Conservation (phyloP, 1,140 invertebrate species). For the Lepidurus packardi region DNA sequence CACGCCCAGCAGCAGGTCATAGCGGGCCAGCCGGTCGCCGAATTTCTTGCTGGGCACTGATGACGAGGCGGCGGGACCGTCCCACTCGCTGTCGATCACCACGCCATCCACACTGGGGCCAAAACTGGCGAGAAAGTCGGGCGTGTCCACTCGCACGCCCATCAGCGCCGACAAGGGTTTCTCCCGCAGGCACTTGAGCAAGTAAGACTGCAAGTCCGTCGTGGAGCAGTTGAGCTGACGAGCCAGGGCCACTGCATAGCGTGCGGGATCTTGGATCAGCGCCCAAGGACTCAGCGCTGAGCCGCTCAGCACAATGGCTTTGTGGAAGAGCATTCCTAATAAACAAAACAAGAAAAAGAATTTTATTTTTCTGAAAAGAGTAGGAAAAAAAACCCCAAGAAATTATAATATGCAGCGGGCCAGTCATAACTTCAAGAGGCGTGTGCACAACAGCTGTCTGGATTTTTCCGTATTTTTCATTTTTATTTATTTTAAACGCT, state of each 20-base stretch:
- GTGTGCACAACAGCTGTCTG: conserved; percentile 25
- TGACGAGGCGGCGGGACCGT: conserved; percentile 24
- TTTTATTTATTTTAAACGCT: conserved; percentile 8
- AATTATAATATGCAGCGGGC: conserved; percentile 2
- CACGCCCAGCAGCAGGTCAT: conserved; percentile 90
- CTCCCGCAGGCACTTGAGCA: conserved; percentile 77
- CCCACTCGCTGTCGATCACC: conserved; percentile 68
- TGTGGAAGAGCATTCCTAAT: conserved; percentile 80
- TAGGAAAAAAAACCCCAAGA: background rate
- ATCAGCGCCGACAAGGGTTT: conserved; percentile 57
- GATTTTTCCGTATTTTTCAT: background rate
- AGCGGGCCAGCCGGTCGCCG: conserved; percentile 50
- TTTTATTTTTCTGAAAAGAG: background rate
- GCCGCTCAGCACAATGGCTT: conserved; percentile 89
- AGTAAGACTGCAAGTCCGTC: conserved; percentile 48
- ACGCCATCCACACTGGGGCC: conserved; percentile 88
- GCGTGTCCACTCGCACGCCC: conserved; percentile 47
- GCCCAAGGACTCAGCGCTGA: conserved; percentile 91
- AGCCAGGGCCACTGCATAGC: conserved; percentile 78
- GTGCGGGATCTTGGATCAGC: conserved; percentile 74
- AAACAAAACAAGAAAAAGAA: background rate
- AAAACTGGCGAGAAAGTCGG: conserved; percentile 79
- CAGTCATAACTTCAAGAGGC: background rate
- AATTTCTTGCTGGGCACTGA: conserved; percentile 37
- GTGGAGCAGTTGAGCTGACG: conserved; percentile 79